Base-by-base conservation (phyloP, 2,113 vertebrate genomes). In the Heteronetta atricapilla region DNA sequence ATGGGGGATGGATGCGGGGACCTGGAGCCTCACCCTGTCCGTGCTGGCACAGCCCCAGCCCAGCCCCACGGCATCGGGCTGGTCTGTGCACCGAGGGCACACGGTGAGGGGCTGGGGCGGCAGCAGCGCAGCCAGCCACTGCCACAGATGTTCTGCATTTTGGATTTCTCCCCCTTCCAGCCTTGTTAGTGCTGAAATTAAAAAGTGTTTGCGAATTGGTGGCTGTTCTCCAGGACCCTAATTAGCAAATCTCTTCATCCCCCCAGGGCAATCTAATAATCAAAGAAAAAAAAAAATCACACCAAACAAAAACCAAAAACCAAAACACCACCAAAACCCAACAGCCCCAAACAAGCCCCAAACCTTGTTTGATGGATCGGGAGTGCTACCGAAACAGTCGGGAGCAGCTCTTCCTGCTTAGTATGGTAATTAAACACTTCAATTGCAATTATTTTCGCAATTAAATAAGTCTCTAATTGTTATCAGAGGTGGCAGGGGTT, bases 371-470 rank as follows among this genome's bases (percentile, higher is more conserved):
- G 96, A 95, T 96, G 90, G 95, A 96, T 97, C 19, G 20, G 77
- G 80, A 96, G 74, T 28, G 90, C 86, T 89, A 62, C 90, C 94
- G 83, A 82, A 97, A 94, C 92, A 90, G 95, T 88, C 68, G 95
- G 96, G 91, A 94, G 73, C 0, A 0, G 11, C 77, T 94, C 84
- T 95, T 94, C 95, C 90, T 94, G 96, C 94, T 97, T 97, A 97
- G 96, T 76, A 96, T 97, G 94, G 75, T 97, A 98, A 98, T 98
- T 97, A 98, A 97, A 89, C 81, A 96, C 96, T 97, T 98, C 96
- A 96, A 91, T 98, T 95, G 96, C 97, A 98, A 98, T 98, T 97
- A 98, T 96, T 98, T 97, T 97, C 97, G 96, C 97, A 98, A 97
- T 98, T 98, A 98, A 96, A 81, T 95, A 96, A 98, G 95, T 89